Base-by-base conservation (phyloP, 2,113 vertebrate species). In the Eulacestoma nigropectus region DNA sequence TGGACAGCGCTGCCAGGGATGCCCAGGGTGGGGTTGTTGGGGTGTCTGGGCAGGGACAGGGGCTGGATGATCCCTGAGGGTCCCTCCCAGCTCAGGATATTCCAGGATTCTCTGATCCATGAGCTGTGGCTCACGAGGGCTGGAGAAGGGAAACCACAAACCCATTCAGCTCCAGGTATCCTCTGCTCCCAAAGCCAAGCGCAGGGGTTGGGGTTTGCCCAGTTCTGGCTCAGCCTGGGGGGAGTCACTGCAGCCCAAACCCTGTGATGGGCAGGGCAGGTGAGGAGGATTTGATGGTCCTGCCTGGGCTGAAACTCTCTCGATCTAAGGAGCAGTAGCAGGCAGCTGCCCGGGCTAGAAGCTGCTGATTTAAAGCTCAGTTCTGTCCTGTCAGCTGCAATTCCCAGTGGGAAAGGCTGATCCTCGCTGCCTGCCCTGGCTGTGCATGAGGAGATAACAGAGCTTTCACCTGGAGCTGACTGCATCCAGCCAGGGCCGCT, bases 111-210 rank as follows among this genome's bases (percentile, higher is more conserved):
- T 57, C 2, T 13, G 56, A 26, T 2, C 2, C 35, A 33, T 19
- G 41, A 1, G 1, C 50, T 70, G 29, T 26, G 4, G 20, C 29
- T 44, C 44, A 8, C 0, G 0, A 3, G 29, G 35, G 13, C 8
- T 2, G 5, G 69, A 23, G 35, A 13, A 29, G 55, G 50, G 37
- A 32, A 65, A 42, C 9, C 50, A 21, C 49, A 25, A n/a, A 47
- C 2, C 39, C n/a, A 39, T 39, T 39, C 50, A n/a, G 41, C 50
- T 60, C 41, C 56, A 27, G 39, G 27, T 4, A 9, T 11, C 23
- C 75, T 56, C 33, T 0, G 0, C 3, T 53, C 12, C 41, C 69
- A 15, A 9, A 46, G 50, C 29, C 1, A 1, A 13, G 65, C 39
- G 5, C 65, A 8, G 50, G 50, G 47, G 2, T 8, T 23, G 1